Evolutionary conservation across 2,113 vertebrate genomes (phyloP).

Genomic region (Monopterus albus): DNA sequence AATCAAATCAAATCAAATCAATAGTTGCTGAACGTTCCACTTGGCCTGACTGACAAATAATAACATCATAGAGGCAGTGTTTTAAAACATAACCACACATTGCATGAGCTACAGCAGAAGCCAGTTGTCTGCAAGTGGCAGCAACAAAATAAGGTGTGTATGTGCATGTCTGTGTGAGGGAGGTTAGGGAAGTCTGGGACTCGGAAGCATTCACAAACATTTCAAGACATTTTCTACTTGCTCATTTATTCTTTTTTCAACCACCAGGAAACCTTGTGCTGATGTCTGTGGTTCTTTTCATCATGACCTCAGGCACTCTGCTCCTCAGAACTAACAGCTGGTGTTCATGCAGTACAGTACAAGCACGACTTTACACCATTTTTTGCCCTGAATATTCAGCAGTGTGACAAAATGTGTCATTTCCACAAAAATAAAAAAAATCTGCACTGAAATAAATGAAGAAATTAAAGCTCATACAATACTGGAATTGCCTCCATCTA

Average conservation of each 20-base stretch:
- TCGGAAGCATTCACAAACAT: slow-evolving; percentile 31
- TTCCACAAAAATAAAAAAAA: background rate
- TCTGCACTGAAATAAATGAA: background rate
- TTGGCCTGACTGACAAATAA: slow-evolving; percentile 18
- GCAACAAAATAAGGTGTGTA: slow-evolving; percentile 4
- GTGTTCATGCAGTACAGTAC: background rate
- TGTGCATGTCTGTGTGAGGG: background rate
- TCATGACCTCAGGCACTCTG: slow-evolving; percentile 5
- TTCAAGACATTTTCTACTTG: slow-evolving; percentile 33
- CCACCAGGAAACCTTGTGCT: background rate
- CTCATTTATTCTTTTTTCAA: slow-evolving; percentile 16
- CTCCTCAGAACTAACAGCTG: slow-evolving; percentile 1
- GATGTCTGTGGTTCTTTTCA: slow-evolving; percentile 2
- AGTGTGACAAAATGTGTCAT: background rate
- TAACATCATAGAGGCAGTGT: background rate
- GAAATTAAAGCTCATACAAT: background rate
- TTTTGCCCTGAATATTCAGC: background rate
- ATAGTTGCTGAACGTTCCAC: slow-evolving; percentile 1
- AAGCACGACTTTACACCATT: slow-evolving; percentile 10
- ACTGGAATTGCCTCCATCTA: background rate
- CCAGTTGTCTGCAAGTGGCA: slow-evolving; percentile 1
- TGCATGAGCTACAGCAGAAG: slow-evolving; percentile 1
- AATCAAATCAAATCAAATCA: too few relatives aligned
- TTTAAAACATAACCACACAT: slow-evolving; percentile 3
- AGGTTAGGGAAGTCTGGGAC: slow-evolving; percentile 18